Percentiles rank a stretch among this genome's conserved stretches.
Conservation (phyloP, 2,113 vertebrate species). For the Leptocoma aspasia region DNA sequence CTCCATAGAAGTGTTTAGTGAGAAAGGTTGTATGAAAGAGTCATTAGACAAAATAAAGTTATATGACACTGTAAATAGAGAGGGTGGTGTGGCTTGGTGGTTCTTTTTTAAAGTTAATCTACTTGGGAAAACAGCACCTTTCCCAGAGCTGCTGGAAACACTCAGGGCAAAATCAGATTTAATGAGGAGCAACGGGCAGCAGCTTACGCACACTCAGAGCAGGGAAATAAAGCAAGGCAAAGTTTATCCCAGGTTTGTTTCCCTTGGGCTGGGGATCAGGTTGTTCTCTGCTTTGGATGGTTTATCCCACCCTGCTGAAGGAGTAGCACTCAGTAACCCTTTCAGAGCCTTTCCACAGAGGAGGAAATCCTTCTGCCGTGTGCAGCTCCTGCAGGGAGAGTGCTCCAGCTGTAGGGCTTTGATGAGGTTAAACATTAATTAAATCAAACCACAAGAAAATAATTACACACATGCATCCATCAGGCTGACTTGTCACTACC, state of each 20-base stretch:
- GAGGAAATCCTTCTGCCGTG: conserved; percentile 42
- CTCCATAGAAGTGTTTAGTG: background rate
- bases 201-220: background rate
- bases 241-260: background rate
- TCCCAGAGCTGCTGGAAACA: conserved; percentile 1
- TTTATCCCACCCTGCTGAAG: background rate
- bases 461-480: conserved; percentile 71
- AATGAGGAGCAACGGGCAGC: conserved; percentile 1
- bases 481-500: conserved; percentile 69
- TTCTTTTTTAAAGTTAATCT: background rate
- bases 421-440: conserved; percentile 78
- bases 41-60: conserved; percentile 25
- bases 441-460: conserved; percentile 69
- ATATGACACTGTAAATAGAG: background rate
- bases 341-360: background rate
- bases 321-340: background rate
- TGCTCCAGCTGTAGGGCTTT: conserved; percentile 60
- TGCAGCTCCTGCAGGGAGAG: conserved; percentile 35
- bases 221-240: background rate
- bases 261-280: background rate
- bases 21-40: conserved; percentile 24
- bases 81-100: background rate
- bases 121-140: background rate
- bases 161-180: conserved; percentile 34
- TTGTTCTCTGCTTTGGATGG: background rate